Evolutionary conservation across 2,888 invertebrate species (phyloP).

Genomic region (Nephrotoma guestfalica): DNA sequence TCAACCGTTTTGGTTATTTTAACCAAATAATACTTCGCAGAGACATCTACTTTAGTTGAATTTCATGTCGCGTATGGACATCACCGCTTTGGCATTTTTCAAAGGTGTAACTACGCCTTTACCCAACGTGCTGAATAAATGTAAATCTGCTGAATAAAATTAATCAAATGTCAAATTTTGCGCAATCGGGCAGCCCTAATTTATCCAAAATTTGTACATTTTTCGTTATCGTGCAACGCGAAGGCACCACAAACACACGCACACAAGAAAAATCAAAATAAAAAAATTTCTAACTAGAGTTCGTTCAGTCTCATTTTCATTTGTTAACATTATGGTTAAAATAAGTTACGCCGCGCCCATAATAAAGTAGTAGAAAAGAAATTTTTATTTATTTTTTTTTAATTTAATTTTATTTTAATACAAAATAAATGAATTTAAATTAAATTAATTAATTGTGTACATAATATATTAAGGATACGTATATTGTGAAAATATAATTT

Average conservation of each 20-base stretch:
- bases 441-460: slow-evolving; percentile 1
- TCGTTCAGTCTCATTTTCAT: background rate
- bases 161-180: background rate
- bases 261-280: background rate
- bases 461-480: background rate
- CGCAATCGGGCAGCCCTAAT: background rate
- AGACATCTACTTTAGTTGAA: no score
- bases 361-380: background rate
- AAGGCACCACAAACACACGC: background rate
- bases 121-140: background rate
- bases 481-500: background rate
- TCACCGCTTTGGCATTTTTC: no score
- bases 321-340: background rate
- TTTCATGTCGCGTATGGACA: no score
- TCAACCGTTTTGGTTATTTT: no score
- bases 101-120: no score
- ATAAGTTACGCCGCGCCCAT: slow-evolving; percentile 5
- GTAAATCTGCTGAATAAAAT: background rate
- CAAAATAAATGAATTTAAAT: background rate
- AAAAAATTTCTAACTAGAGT: background rate
- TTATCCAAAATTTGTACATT: background rate
- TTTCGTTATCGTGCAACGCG: background rate
- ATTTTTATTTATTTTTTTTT: background rate
- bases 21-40: no score
- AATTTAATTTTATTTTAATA: background rate